These are phyloP conservation scores for Pedetes capensis DNA, from an alignment of 2,113 vertebrate genomes.

Conservation along the genomic window DNA sequence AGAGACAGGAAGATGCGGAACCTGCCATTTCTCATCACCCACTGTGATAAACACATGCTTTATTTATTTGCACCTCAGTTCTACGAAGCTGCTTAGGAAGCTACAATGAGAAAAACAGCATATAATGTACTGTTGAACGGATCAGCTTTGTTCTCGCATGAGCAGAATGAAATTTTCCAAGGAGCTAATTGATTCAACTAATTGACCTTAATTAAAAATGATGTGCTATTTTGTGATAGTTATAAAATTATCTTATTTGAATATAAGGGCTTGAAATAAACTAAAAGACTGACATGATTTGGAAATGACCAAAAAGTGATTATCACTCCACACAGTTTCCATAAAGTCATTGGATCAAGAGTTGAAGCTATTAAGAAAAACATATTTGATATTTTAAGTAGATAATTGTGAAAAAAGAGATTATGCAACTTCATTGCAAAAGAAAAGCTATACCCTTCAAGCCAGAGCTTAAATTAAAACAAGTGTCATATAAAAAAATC, in stretches of 20 bases:
- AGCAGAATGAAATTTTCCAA: slow-evolving; percentile 9
- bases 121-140: background rate
- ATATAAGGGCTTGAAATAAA: background rate
- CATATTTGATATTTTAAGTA: slow-evolving; percentile 7
- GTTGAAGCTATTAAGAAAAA: background rate
- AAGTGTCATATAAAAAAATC: background rate
- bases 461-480: background rate
- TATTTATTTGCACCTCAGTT: slow-evolving; percentile 2
- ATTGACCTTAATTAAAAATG: slow-evolving; percentile 47
- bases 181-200: background rate
- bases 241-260: slow-evolving; percentile 17
- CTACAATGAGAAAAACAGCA: background rate
- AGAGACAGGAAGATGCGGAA: background rate
- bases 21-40: background rate
- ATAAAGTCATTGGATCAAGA: background rate
- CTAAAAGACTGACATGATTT: background rate
- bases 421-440: background rate
- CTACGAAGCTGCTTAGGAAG: background rate
- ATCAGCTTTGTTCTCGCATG: background rate
- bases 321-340: background rate
- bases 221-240: slow-evolving; percentile 9
- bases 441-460: background rate
- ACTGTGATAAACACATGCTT: slow-evolving; percentile 9
- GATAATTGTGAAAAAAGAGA: background rate
- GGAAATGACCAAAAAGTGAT: background rate